phyloP scores from a whole-genome alignment of 2,888 invertebrate species.

The Dryobota labecula region DNA sequence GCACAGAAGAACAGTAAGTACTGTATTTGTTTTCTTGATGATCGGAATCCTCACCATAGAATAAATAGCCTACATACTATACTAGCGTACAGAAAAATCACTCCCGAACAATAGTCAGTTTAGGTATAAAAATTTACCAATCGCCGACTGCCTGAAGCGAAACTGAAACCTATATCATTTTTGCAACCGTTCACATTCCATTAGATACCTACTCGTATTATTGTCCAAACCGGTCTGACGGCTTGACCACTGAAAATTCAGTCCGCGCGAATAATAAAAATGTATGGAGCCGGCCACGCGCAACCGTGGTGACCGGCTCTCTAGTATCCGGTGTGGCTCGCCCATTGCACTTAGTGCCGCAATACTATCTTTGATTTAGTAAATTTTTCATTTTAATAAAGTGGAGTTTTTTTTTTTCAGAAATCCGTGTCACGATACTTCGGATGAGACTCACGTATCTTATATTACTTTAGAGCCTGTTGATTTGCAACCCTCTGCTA shows the following conservation, averaged over 20 bases:
- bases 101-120: no score
- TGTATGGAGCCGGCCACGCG: no score
- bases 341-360: not conserved
- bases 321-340: not conserved
- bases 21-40: not conserved
- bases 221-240: no score
- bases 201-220: no score
- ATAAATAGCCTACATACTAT: no score
- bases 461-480: slow-evolving; percentile 6
- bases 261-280: no score
- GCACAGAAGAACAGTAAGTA: slow-evolving; percentile 4
- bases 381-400: not conserved
- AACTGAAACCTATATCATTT: no score
- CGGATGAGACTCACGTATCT: not conserved
- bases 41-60: not conserved
- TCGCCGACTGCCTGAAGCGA: no score
- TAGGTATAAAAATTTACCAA: no score
- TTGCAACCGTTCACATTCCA: no score
- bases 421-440: not conserved
- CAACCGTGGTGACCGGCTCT: not conserved
- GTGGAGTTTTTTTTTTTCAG: not conserved
- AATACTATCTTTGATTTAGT: not conserved
- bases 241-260: no score
- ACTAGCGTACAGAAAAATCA: not conserved
- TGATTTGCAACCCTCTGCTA: slow-evolving; percentile 4